Evolutionary conservation across 1,140 invertebrate species (phyloP).

Genomic region (Muscidifurax raptorellus): DNA sequence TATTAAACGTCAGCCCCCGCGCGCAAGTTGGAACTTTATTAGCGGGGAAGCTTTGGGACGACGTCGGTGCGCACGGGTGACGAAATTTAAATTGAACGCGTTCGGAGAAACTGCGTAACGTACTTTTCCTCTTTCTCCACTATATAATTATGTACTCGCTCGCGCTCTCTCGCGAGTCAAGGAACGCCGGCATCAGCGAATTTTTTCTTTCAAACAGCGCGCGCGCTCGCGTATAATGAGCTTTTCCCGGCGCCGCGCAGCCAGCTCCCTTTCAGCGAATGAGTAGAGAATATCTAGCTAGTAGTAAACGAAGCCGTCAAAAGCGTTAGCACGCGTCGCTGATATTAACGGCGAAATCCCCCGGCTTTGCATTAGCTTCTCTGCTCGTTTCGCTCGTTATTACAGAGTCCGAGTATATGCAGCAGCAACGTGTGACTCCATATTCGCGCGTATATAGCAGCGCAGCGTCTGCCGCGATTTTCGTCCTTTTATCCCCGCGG

Average conservation of each 20-base stretch:
- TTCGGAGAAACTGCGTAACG: not conserved
- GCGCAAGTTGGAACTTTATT: not conserved
- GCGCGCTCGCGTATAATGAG: not conserved
- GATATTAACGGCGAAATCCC: constrained; percentile 22
- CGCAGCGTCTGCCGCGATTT: constrained; percentile 5
- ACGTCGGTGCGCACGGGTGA: not conserved
- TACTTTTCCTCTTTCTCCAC: not conserved
- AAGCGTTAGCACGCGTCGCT: constrained; percentile 14
- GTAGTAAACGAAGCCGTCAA: constrained; percentile 31
- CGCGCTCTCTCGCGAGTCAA: no score
- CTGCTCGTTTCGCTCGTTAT: not conserved
- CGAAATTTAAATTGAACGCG: not conserved
- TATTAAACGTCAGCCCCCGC: no score
- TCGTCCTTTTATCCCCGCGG: constrained; percentile 15
- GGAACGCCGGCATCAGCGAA: not conserved
- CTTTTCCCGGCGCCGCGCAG: not conserved
- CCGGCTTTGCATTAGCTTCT: not conserved
- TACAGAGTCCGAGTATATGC: not conserved
- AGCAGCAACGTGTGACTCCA: no score
- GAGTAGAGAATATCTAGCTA: not conserved
- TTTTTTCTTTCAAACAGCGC: not conserved
- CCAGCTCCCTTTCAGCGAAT: not conserved
- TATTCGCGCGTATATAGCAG: no score
- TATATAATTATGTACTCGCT: not conserved
- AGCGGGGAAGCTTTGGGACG: not conserved